Conservation (phyloP, 1,140 invertebrate species). For the Helicoverpa zea region DNA sequence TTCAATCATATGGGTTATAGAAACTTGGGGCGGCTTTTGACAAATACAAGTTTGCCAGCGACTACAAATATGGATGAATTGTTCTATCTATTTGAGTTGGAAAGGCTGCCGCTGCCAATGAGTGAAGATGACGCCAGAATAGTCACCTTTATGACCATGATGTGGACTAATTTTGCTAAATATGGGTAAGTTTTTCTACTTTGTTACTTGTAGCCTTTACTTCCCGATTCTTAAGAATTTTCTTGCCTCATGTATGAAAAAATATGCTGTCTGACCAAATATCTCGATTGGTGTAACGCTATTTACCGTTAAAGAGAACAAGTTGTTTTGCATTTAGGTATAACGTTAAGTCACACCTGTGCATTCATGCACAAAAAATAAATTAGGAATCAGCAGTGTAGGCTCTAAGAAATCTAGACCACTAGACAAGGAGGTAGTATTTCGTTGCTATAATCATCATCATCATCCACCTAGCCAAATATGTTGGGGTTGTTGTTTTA, state of each 20-base stretch:
- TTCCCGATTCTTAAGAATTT: too few species aligned
- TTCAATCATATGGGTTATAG: conserved; percentile 78
- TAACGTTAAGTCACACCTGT: too few species aligned
- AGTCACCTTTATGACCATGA: conserved; percentile 78
- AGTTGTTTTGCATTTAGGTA: too few species aligned
- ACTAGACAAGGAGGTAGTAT: too few species aligned
- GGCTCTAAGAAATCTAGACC: too few species aligned
- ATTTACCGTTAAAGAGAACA: too few species aligned
- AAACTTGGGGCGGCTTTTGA: conserved; percentile 75
- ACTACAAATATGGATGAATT: conserved; percentile 76
- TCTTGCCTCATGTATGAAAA: too few species aligned
- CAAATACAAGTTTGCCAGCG: conserved; percentile 74
- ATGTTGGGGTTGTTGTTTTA: neutral
- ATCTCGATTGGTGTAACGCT: too few species aligned
- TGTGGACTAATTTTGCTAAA: conserved; percentile 86
- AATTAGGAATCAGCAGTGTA: too few species aligned
- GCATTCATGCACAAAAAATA: too few species aligned
- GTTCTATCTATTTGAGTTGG: conserved; percentile 80
- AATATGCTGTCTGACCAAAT: too few species aligned
- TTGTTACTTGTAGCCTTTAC: neutral
- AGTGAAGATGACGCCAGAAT: conserved; percentile 79
- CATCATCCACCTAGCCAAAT: neutral
- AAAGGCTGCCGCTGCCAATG: conserved; percentile 73
- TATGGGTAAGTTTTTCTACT: conserved; percentile 70
- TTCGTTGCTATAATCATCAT: too few species aligned